Percentiles rank a stretch among this genome's conserved stretches.
Conservation (phyloP, 1,140 invertebrate species). For the Diprion similis region DNA sequence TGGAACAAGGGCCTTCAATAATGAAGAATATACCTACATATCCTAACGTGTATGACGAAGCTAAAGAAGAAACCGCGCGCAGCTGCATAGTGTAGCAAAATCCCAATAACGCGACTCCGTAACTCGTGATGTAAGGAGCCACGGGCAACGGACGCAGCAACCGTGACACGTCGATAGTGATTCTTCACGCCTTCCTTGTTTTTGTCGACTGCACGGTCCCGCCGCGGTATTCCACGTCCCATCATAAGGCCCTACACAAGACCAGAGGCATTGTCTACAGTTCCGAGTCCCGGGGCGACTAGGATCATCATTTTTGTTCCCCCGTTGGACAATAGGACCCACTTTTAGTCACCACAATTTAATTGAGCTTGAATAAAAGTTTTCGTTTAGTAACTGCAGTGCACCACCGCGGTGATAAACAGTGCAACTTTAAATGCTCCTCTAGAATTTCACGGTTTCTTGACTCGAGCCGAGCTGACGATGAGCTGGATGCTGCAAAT, state of each 20-base stretch:
- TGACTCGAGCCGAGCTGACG: too few relatives aligned
- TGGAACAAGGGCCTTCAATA: neutral
- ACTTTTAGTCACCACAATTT: too few relatives aligned
- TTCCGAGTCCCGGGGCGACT: neutral
- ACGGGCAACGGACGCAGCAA: neutral
- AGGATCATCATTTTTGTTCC: neutral
- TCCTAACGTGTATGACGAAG: too few relatives aligned
- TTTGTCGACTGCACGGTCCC: neutral
- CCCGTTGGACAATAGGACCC: too few relatives aligned
- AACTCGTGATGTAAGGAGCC: conserved; percentile 2
- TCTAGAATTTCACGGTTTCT: too few relatives aligned
- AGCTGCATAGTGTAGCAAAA: conserved; percentile 5
- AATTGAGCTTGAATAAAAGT: too few relatives aligned
- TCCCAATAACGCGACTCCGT: neutral
- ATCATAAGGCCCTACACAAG: neutral
- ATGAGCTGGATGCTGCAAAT: too few relatives aligned
- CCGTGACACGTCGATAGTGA: conserved; percentile 6
- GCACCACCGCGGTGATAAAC: too few relatives aligned
- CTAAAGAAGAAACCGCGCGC: neutral
- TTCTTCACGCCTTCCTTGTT: conserved; percentile 2
- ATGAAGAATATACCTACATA: too few relatives aligned
- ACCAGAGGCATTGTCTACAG: neutral
- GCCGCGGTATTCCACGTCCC: neutral
- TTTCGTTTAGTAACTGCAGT: too few relatives aligned
- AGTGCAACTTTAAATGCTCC: too few relatives aligned